Percentiles rank a stretch among this genome's conserved stretches.
These are phyloP conservation scores for Trimorus sp. DNA, from an alignment of 2,888 invertebrate species.

Conservation along the genomic window DNA sequence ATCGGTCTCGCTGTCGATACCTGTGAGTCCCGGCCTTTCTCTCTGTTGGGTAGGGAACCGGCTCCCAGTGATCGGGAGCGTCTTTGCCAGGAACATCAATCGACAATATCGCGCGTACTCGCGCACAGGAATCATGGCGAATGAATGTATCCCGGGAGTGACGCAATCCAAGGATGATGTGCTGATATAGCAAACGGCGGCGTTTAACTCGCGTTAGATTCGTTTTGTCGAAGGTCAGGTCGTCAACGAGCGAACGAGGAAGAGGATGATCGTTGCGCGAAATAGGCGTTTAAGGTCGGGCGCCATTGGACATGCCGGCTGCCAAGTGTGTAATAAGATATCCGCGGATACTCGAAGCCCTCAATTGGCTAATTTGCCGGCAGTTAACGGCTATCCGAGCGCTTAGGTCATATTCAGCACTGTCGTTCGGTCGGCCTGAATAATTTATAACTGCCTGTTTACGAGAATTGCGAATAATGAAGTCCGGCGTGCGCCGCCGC, in stretches of 20 bases:
- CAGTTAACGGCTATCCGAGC: slow-evolving; percentile 81
- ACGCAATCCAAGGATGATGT: slow-evolving; percentile 60
- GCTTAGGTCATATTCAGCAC: slow-evolving; percentile 80
- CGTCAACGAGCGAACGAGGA: slow-evolving; percentile 70
- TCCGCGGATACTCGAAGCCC: slow-evolving; percentile 82
- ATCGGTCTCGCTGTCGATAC: no score
- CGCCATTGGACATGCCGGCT: slow-evolving; percentile 75
- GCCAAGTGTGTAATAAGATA: slow-evolving; percentile 81
- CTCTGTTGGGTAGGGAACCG: no score
- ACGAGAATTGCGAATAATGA: slow-evolving; percentile 82
- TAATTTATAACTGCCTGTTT: slow-evolving; percentile 82
- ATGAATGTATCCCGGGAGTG: slow-evolving; percentile 46
- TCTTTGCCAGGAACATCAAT: slow-evolving; percentile 52
- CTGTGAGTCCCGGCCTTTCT: no score
- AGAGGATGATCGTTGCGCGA: slow-evolving; percentile 72
- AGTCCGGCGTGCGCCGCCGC: slow-evolving; percentile 77
- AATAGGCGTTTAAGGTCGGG: slow-evolving; percentile 74
- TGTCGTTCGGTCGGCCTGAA: slow-evolving; percentile 80
- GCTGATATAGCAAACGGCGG: slow-evolving; percentile 55
- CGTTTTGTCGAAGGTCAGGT: slow-evolving; percentile 68
- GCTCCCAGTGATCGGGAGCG: no score
- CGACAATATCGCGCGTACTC: slow-evolving; percentile 2
- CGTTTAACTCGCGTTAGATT: slow-evolving; percentile 65
- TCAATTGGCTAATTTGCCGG: slow-evolving; percentile 82
- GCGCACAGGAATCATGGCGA: slow-evolving; percentile 39